phyloP scores from a whole-genome alignment of 2,888 invertebrate genomes.

The Apantesis nais region DNA sequence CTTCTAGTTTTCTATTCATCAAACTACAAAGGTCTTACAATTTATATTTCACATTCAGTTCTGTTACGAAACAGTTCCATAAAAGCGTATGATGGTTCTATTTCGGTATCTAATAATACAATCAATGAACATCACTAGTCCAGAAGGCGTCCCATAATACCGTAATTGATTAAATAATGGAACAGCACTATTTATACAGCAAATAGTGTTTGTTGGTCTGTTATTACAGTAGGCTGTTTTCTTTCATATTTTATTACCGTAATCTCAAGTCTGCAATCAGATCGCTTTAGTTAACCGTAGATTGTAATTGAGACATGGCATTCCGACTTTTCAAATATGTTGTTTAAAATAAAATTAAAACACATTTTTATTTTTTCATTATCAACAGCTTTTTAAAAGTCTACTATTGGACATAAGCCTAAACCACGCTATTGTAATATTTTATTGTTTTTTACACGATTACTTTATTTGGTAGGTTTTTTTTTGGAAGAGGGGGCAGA shows the following conservation, averaged over 20 bases:
- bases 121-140: constrained; percentile 43
- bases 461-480: too few relatives aligned
- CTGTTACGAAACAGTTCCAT: constrained; percentile 40
- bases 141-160: constrained; percentile 54
- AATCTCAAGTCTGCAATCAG: not conserved
- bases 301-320: not conserved
- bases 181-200: constrained; percentile 43
- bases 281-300: not conserved
- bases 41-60: constrained; percentile 20
- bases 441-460: too few relatives aligned
- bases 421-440: too few relatives aligned
- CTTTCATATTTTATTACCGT: constrained; percentile 49
- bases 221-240: constrained; percentile 57
- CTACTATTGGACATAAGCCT: too few relatives aligned
- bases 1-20: not conserved
- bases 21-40: constrained; percentile 17
- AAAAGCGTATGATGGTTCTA: constrained; percentile 46
- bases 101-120: constrained; percentile 46
- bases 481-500: too few relatives aligned
- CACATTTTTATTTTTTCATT: too few relatives aligned
- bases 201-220: constrained; percentile 4
- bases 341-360: too few relatives aligned
- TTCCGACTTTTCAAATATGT: not conserved
- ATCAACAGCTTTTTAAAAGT: too few relatives aligned
- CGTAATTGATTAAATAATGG: constrained; percentile 55